Evolutionary conservation across 2,113 vertebrate species (phyloP).

Genomic region (Pionites leucogaster): DNA sequence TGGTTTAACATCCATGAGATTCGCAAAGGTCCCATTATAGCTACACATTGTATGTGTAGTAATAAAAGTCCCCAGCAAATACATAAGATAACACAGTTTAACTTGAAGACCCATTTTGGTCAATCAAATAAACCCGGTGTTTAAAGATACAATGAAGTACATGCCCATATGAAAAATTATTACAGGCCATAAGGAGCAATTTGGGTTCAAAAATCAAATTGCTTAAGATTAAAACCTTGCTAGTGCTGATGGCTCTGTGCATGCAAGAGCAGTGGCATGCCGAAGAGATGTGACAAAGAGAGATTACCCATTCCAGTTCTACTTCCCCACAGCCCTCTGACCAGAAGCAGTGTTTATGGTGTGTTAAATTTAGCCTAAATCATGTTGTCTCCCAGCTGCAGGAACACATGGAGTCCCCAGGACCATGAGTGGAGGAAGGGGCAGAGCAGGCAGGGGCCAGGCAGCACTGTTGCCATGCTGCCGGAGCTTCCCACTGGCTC

Average conservation of each 20-base stretch:
- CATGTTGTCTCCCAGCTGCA: background rate
- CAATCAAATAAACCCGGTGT: background rate
- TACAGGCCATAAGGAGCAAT: background rate
- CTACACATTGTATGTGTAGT: rapidly evolving
- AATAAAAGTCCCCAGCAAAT: background rate
- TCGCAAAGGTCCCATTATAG: background rate
- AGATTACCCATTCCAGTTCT: background rate
- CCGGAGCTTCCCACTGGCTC: background rate
- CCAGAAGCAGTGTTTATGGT: background rate
- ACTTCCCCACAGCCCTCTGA: background rate
- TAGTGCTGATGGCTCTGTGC: background rate
- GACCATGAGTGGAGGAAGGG: background rate
- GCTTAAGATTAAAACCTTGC: background rate
- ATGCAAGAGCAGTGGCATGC: background rate
- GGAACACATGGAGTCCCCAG: rapidly evolving
- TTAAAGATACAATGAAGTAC: background rate
- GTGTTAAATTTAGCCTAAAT: background rate
- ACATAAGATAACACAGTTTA: background rate
- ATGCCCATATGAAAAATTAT: background rate
- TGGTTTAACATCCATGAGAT: background rate
- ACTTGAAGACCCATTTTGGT: background rate
- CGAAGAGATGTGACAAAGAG: background rate
- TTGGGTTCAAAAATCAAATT: background rate
- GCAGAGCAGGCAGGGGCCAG: background rate
- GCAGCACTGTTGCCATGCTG: background rate